Conservation (phyloP, 2,113 vertebrate genomes). For the Rhabdomys dilectus region DNA sequence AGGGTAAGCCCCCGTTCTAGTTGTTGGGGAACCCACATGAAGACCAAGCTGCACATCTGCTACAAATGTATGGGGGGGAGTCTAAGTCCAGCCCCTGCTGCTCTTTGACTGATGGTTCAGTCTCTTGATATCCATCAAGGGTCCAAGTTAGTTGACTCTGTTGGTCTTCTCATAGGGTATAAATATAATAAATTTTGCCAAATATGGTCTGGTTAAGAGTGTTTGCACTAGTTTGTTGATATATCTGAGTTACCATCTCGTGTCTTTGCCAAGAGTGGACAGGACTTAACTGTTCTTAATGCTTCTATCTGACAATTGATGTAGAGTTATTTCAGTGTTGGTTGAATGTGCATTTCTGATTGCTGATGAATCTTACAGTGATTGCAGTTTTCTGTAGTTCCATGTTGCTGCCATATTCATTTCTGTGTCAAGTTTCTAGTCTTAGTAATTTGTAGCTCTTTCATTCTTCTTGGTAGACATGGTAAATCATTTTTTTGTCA, state of each 20-base stretch:
- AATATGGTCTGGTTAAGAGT: not conserved
- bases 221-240: not conserved
- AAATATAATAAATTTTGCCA: not conserved
- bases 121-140: no score
- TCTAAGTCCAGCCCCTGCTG: no score
- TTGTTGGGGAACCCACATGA: no score
- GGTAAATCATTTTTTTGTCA: slow-evolving; percentile 20
- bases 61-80: no score
- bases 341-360: slow-evolving; percentile 47
- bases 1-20: no score
- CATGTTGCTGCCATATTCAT: not conserved
- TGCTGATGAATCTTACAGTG: not conserved
- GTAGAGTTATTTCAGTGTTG: slow-evolving; percentile 5
- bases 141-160: no score
- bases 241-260: not conserved
- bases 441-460: slow-evolving; percentile 36
- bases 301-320: slow-evolving; percentile 14
- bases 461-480: slow-evolving; percentile 19
- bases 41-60: no score
- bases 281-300: slow-evolving; percentile 20
- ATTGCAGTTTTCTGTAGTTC: not conserved
- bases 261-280: not conserved
- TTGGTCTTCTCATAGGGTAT: not conserved
- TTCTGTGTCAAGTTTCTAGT: slow-evolving; percentile 21
- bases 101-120: no score